Evolutionary conservation across 1,140 invertebrate genomes (phyloP), one percentile per base, ranked within the genome.

Genomic region (Procambarus virginalis): DNA sequence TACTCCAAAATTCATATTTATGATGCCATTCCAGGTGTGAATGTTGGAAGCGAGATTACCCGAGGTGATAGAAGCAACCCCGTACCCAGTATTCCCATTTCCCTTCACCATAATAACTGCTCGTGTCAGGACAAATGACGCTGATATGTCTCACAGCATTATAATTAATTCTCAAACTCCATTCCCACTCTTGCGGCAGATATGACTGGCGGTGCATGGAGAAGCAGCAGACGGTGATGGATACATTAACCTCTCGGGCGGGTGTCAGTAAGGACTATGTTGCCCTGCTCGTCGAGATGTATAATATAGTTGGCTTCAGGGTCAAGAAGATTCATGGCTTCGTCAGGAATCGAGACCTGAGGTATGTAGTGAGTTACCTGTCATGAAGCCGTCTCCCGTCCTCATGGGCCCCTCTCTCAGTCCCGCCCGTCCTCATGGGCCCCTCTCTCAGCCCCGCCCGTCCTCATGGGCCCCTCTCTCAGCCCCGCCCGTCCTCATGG

Each of bases 251-350:
- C n/a, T 80, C 86, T 46, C 48, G 92, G 9, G 92, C 92, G 81
- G 94, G 94, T 8, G 93, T 93, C 2, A 93, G 93, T 86, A 93
- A 93, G 49, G 93, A 94, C 60, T 94, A 93, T 84, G 93, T 93
- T 48, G 92, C 90, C 76, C 64, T 94, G 4, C 93, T 94, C 79
- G 81, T 83, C n/a, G 93, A 93, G 75, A 91, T 94, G 89, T 94
- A 93, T 92, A 91, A 93, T 81, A 89, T 91, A 89, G 92, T 90
- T 17, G 92, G 93, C 45, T 91, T 94, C 4, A 92, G 93, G 22
- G 92, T 93, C 0, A 94, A 93, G 80, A 92, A 88, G 17, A 92
- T 94, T 17, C 93, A 94, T 75, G 94, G 94, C 6, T 94, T 94
- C 86, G 93, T 93, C 2, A 93, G 93, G 87, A 92, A 92, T 3